Conservation (phyloP, 2,888 invertebrate genomes). For the Merodon equestris region DNA sequence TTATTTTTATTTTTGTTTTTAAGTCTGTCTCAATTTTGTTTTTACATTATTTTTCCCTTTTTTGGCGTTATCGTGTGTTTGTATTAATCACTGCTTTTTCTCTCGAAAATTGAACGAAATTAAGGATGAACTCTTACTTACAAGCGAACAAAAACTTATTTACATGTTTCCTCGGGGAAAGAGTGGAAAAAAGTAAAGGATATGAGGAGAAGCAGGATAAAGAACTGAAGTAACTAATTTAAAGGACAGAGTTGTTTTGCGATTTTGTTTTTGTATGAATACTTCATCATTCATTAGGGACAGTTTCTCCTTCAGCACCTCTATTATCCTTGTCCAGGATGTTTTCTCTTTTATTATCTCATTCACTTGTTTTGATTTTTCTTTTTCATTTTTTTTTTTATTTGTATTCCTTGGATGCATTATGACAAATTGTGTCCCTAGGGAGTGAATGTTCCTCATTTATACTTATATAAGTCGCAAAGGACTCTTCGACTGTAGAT, state of each 20-base stretch:
- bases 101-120: constrained; percentile 16
- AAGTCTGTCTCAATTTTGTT: background rate
- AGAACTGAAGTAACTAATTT: constrained; percentile 27
- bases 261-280: constrained; percentile 4
- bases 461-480: background rate
- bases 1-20: too few species aligned
- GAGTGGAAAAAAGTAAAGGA: constrained; percentile 18
- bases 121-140: constrained; percentile 31
- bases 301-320: background rate
- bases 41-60: background rate
- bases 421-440: constrained; percentile 31
- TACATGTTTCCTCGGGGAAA: constrained; percentile 25
- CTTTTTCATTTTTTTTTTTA: background rate
- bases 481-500: too few species aligned
- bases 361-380: background rate
- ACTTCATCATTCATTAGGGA: constrained; percentile 42
- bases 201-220: too few species aligned
- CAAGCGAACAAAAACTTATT: constrained; percentile 15
- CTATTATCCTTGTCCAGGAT: constrained; percentile 7
- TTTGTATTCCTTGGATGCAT: constrained; percentile 16
- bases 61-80: constrained; percentile 14
- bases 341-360: background rate
- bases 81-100: constrained; percentile 29
- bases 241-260: constrained; percentile 24
- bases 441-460: constrained; percentile 4